These are phyloP conservation scores for Hanleya hanleyi DNA, from an alignment of 2,888 invertebrate genomes.

Conservation along the genomic window DNA sequence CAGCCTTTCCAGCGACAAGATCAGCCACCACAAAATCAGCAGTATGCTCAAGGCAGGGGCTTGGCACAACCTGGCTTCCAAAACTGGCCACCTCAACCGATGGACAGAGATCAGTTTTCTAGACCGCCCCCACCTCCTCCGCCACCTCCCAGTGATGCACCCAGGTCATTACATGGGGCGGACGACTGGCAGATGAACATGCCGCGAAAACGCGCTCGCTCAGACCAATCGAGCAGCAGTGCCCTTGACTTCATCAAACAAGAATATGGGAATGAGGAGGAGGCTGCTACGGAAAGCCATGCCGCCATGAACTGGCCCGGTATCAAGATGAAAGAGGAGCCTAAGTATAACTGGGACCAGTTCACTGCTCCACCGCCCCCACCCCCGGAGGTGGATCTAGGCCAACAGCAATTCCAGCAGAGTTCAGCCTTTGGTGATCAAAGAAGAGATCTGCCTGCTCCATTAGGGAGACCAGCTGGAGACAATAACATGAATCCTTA, in stretches of 20 bases:
- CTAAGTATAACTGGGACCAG: background rate
- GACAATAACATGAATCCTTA: too few species aligned
- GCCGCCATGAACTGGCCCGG: background rate
- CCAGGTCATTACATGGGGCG: constrained; percentile 30
- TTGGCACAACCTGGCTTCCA: background rate
- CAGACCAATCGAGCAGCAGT: constrained; percentile 35
- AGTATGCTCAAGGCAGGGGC: background rate
- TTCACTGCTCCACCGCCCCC: background rate
- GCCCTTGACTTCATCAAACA: constrained; percentile 69
- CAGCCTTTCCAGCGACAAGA: background rate
- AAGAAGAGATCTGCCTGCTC: too few species aligned
- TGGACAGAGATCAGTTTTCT: too few species aligned
- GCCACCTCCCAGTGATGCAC: constrained; percentile 42
- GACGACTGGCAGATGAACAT: constrained; percentile 6
- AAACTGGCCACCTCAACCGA: background rate
- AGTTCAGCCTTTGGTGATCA: too few species aligned
- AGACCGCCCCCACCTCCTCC: constrained; percentile 43
- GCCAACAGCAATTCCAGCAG: too few species aligned
- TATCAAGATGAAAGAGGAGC: background rate
- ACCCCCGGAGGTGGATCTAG: too few species aligned
- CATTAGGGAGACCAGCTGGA: too few species aligned
- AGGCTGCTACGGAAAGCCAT: too few species aligned
- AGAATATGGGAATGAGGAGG: constrained; percentile 60
- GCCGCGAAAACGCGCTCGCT: background rate
- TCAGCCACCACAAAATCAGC: background rate